phyloP scores from a whole-genome alignment of 2,113 vertebrate genomes.

The Thunnus maccoyii region DNA sequence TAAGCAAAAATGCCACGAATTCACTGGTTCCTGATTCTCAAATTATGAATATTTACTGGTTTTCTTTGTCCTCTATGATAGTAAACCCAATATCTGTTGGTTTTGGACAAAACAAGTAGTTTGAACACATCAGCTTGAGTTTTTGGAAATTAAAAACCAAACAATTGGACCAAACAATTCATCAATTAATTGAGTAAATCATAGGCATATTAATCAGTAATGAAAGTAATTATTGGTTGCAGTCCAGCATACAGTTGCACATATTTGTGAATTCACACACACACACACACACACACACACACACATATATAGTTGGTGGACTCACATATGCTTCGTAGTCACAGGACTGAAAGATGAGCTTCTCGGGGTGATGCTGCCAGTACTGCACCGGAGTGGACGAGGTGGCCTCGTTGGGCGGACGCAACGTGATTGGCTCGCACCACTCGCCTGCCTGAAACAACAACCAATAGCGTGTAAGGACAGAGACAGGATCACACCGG shows the following conservation, averaged over 20 bases:
- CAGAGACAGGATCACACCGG: conserved; percentile 11
- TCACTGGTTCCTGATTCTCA: too few species aligned
- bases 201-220: too few species aligned
- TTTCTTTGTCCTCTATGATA: too few species aligned
- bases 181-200: too few species aligned
- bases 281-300: background rate
- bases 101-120: too few species aligned
- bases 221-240: background rate
- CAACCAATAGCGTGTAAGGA: conserved; percentile 59
- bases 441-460: conserved; percentile 97
- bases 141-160: too few species aligned
- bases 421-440: conserved; percentile 98
- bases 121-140: too few species aligned
- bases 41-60: too few species aligned
- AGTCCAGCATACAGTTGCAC: background rate
- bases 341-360: conserved; percentile 99
- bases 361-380: conserved; percentile 99
- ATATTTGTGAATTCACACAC: background rate
- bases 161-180: too few species aligned
- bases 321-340: conserved; percentile 99
- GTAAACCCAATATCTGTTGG: too few species aligned
- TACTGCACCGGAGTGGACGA: conserved; percentile 98
- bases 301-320: conserved; percentile 52
- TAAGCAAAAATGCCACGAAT: too few species aligned
- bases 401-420: conserved; percentile 97